Conservation (phyloP, 2,888 invertebrate species). For the Spilosoma lubricipeda region DNA sequence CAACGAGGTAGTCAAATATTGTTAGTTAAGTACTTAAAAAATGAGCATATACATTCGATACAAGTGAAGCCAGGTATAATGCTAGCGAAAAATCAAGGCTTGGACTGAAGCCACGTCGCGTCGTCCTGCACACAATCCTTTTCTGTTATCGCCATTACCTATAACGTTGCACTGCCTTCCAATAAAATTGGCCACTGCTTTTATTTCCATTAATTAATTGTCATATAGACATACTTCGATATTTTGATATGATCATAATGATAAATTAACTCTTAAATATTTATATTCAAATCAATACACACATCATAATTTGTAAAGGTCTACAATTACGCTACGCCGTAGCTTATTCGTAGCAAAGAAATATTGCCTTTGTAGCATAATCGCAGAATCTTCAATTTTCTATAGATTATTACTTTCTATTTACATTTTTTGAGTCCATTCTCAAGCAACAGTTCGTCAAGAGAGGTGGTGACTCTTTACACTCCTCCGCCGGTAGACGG, state of each 20-base stretch:
- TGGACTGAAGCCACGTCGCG: constrained; percentile 47
- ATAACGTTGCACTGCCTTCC: constrained; percentile 19
- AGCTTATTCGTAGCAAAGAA: constrained; percentile 39
- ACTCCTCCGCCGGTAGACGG: constrained; percentile 76
- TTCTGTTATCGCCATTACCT: constrained; percentile 36
- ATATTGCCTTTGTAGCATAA: not conserved
- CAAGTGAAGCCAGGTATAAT: constrained; percentile 38
- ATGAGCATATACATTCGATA: not conserved
- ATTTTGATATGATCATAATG: not conserved
- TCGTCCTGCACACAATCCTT: constrained; percentile 52
- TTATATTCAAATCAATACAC: not conserved
- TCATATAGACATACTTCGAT: too few species aligned
- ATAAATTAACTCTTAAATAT: not conserved
- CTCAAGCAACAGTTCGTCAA: constrained; percentile 56
- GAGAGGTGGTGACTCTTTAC: constrained; percentile 72
- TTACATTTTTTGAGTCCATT: too few species aligned
- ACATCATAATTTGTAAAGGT: not conserved
- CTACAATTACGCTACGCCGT: constrained; percentile 40
- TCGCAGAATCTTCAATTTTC: too few species aligned
- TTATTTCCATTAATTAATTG: not conserved
- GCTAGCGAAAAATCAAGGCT: constrained; percentile 24
- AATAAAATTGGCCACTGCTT: constrained; percentile 13
- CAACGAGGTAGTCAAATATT: too few species aligned
- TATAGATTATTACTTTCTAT: too few species aligned
- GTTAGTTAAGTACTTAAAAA: too few species aligned